Percentiles rank a stretch among this genome's conserved stretches.
phyloP scores from a whole-genome alignment of 2,888 invertebrate genomes.

The Nemotelus pantherinus region DNA sequence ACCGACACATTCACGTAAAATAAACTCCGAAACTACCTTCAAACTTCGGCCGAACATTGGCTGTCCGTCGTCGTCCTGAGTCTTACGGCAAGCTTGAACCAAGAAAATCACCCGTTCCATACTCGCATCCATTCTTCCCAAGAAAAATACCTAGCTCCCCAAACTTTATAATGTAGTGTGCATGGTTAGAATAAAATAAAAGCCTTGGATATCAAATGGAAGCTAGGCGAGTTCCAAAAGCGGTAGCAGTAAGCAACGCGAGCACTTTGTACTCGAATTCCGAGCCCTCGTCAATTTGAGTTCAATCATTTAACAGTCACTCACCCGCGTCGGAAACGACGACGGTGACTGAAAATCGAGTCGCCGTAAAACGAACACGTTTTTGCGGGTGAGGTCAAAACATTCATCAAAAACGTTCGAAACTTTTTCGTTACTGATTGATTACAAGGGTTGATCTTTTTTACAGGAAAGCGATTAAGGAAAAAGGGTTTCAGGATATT shows the following conservation, averaged over 20 bases:
- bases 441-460: constrained; percentile 31
- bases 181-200: constrained; percentile 6
- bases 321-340: too few species aligned
- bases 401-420: constrained; percentile 42
- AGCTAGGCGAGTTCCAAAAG: not conserved
- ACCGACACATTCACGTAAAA: too few species aligned
- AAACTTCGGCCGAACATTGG: too few species aligned
- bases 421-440: constrained; percentile 37
- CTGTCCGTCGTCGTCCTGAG: too few species aligned
- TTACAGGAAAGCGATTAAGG: constrained; percentile 5
- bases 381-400: constrained; percentile 10
- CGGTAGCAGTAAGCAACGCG: too few species aligned
- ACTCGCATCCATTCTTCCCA: not conserved
- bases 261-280: too few species aligned
- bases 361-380: constrained; percentile 28
- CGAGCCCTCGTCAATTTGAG: not conserved
- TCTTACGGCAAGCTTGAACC: not conserved
- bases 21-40: too few species aligned
- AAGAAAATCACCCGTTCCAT: not conserved
- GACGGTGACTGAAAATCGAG: not conserved
- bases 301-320: constrained; percentile 19
- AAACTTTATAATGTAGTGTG: not conserved
- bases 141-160: not conserved
- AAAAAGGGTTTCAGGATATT: constrained; percentile 18
- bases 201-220: not conserved